These are phyloP conservation scores for Epinotia brunnichana DNA, from an alignment of 2,888 invertebrate genomes.

Conservation along the genomic window DNA sequence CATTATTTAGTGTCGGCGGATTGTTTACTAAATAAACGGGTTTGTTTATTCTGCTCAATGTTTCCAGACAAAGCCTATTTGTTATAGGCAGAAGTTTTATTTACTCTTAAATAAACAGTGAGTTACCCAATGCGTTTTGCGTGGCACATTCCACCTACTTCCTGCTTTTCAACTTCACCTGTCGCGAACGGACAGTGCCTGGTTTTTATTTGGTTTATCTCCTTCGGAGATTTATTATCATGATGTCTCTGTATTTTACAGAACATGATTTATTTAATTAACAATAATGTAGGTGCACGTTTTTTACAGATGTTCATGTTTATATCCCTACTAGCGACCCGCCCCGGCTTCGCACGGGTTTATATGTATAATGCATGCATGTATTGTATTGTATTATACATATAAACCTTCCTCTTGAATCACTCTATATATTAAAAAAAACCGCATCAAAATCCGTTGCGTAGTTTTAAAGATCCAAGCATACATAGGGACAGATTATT, in stretches of 20 bases:
- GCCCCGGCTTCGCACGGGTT: too few relatives aligned
- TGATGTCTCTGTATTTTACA: background rate
- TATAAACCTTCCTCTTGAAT: too few relatives aligned
- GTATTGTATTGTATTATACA: too few relatives aligned
- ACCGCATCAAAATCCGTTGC: too few relatives aligned
- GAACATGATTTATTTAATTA: background rate
- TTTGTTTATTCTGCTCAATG: constrained; percentile 34
- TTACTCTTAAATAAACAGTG: constrained; percentile 13
- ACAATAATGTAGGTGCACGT: too few relatives aligned
- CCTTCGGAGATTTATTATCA: background rate
- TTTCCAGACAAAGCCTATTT: constrained; percentile 33
- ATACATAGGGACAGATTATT: too few relatives aligned
- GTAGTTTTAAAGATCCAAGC: too few relatives aligned
- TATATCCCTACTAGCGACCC: too few relatives aligned
- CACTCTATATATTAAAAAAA: too few relatives aligned
- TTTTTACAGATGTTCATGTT: too few relatives aligned
- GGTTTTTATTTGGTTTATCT: constrained; percentile 22
- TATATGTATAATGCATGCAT: too few relatives aligned
- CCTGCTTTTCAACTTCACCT: constrained; percentile 24
- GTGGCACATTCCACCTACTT: constrained; percentile 6
- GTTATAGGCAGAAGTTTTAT: constrained; percentile 15
- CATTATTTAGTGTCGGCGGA: constrained; percentile 19
- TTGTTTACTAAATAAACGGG: constrained; percentile 23
- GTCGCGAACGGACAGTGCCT: constrained; percentile 11
- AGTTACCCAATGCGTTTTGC: background rate